phyloP scores from a whole-genome alignment of 2,113 vertebrate species.

The Aptenodytes patagonicus region DNA sequence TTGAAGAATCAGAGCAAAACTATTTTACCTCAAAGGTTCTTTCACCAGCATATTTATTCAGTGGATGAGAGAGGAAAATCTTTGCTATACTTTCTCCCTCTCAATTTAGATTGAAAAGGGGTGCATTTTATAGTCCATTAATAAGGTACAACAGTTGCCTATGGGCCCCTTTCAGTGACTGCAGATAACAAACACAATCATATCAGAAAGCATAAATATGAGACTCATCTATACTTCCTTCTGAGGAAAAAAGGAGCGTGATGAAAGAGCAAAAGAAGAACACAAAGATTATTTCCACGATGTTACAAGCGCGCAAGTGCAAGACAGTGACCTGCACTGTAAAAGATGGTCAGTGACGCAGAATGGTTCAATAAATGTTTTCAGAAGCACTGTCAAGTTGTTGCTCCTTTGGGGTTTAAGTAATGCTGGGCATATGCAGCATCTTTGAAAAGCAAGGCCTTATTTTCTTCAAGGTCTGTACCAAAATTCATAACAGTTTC shows the following conservation, averaged over 20 bases:
- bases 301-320: not conserved
- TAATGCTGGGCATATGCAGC: not conserved
- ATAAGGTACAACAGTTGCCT: not conserved
- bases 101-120: not conserved
- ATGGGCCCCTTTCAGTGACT: not conserved
- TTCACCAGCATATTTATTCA: not conserved
- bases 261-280: not conserved
- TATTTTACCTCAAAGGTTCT: not conserved
- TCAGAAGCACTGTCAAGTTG: not conserved
- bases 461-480: not conserved
- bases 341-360: not conserved
- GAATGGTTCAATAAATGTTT: not conserved
- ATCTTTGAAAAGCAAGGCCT: not conserved
- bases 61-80: not conserved
- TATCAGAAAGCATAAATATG: not conserved
- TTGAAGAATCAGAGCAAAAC: not conserved
- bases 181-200: not conserved
- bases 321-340: not conserved
- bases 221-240: not conserved
- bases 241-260: not conserved
- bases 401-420: not conserved
- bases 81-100: not conserved
- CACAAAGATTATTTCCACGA: not conserved
- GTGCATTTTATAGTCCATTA: not conserved
- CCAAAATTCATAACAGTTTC: not conserved